A percentile compares a stretch with the other conserved stretches of the same genome.
These are phyloP conservation scores for Peucedramus taeniatus DNA, from an alignment of 2,113 vertebrate genomes.

Conservation along the genomic window DNA sequence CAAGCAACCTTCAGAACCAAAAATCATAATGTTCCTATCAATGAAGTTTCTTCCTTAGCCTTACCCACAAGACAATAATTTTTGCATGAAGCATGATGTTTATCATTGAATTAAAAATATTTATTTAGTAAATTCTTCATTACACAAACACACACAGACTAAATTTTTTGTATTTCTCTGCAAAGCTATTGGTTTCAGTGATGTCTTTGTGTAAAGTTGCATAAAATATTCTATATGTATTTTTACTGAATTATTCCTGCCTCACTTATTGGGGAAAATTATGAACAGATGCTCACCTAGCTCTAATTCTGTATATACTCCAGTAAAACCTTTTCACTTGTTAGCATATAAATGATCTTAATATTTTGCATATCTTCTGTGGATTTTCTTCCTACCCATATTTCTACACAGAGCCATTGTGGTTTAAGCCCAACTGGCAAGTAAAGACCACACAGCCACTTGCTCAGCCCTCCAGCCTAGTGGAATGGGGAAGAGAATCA, in stretches of 20 bases:
- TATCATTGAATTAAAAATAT: neutral
- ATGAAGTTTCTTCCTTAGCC: neutral
- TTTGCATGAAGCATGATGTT: neutral
- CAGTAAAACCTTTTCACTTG: neutral
- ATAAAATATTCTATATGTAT: neutral
- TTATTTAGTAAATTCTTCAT: neutral
- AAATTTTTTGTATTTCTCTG: neutral
- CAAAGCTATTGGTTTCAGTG: neutral
- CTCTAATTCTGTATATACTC: neutral
- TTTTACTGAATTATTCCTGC: neutral
- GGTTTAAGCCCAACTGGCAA: neutral
- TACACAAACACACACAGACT: neutral
- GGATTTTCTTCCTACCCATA: neutral
- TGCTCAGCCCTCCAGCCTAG: rapidly evolving
- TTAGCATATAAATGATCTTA: neutral
- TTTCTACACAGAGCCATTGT: neutral
- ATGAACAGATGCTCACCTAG: neutral
- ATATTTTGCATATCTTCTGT: neutral
- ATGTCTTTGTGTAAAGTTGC: neutral
- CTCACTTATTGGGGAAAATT: neutral
- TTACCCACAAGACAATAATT: neutral
- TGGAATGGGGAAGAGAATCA: neutral
- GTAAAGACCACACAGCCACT: neutral
- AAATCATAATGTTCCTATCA: neutral
- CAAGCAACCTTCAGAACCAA: neutral